phyloP scores from a whole-genome alignment of 2,113 vertebrate species.

The Malurus alboscapulatus region DNA sequence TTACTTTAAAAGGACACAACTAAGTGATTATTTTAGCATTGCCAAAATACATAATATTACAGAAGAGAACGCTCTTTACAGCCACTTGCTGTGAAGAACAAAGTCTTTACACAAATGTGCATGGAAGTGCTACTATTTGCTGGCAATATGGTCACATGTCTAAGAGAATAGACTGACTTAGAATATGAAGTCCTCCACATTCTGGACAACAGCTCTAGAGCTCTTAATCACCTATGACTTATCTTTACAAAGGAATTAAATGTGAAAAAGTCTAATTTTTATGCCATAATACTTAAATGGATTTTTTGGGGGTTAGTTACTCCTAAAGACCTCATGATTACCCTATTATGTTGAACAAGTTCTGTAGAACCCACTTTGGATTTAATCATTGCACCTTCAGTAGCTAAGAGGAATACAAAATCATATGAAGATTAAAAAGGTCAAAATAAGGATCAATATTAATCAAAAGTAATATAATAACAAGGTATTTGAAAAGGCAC shows the following conservation, averaged over 20 bases:
- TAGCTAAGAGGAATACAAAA: background rate
- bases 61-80: background rate
- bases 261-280: background rate
- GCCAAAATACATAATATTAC: background rate
- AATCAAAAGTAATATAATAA: background rate
- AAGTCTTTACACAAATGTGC: background rate
- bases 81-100: background rate
- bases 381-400: background rate
- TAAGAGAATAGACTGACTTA: background rate
- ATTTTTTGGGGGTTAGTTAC: background rate
- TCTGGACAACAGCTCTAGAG: background rate
- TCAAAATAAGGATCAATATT: background rate
- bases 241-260: background rate
- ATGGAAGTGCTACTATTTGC: background rate
- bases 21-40: background rate
- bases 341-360: background rate
- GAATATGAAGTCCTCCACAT: background rate
- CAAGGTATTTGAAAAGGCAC: background rate
- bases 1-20: background rate
- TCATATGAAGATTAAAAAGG: background rate
- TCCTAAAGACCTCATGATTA: background rate
- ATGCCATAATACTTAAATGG: background rate
- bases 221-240: background rate
- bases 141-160: background rate
- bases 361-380: background rate